phyloP scores from a whole-genome alignment of 1,140 invertebrate genomes.

The Sesamia nonagrioides region DNA sequence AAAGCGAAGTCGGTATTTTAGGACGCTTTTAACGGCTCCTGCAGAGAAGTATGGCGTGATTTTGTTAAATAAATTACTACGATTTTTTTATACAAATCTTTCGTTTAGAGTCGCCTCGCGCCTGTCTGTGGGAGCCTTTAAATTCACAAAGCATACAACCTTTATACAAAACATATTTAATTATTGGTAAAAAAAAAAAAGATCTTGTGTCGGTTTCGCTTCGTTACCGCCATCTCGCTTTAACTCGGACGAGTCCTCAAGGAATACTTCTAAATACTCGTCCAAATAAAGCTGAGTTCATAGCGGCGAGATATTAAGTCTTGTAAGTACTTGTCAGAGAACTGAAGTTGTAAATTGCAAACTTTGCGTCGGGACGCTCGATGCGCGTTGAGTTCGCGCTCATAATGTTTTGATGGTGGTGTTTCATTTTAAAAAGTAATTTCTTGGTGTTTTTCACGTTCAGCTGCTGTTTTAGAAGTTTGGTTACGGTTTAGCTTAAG shows the following conservation, averaged over 20 bases:
- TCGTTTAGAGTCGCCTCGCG: no score
- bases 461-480: slow-evolving; percentile 11
- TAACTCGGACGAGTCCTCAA: slow-evolving; percentile 2
- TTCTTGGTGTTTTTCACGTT: slow-evolving; percentile 23
- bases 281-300: slow-evolving; percentile 68
- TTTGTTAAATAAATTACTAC: no score
- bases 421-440: slow-evolving; percentile 42
- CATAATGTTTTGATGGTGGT: slow-evolving; percentile 40
- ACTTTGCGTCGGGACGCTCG: slow-evolving; percentile 39
- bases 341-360: slow-evolving; percentile 54
- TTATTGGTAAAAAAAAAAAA: neutral
- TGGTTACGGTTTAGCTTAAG: neutral
- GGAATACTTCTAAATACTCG: slow-evolving; percentile 63
- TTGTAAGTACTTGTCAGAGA: slow-evolving; percentile 53
- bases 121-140: no score
- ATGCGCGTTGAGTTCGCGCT: slow-evolving; percentile 34
- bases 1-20: no score
- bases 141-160: no score
- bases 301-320: slow-evolving; percentile 54
- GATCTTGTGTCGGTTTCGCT: neutral
- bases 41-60: neutral
- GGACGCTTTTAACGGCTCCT: neutral
- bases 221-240: neutral
- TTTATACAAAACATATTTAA: no score
- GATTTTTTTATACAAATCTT: no score